Evolutionary conservation across 2,113 vertebrate genomes (phyloP).

Genomic region (Melozone crissalis): DNA sequence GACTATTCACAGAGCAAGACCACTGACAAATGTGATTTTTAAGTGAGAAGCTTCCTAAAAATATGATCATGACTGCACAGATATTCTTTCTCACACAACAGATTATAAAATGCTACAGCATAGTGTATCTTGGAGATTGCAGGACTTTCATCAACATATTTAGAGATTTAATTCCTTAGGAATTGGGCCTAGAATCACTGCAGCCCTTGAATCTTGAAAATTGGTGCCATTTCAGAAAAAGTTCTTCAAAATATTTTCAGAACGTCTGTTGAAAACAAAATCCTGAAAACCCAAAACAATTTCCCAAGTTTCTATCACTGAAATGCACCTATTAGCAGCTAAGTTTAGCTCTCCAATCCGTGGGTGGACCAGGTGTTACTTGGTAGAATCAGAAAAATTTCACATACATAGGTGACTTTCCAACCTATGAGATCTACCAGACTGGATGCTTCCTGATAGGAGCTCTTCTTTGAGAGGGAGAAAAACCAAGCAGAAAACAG

Average conservation of each 20-base stretch:
- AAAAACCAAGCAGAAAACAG: not conserved
- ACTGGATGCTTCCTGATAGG: fast-evolving
- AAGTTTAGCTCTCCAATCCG: fast-evolving
- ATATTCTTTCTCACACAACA: not conserved
- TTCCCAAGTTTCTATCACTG: not conserved
- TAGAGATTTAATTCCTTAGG: not conserved
- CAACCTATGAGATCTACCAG: fast-evolving
- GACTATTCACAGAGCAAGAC: not conserved
- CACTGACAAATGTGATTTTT: not conserved
- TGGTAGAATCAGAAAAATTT: not conserved
- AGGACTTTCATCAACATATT: not conserved
- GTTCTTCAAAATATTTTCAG: not conserved
- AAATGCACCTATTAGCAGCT: not conserved
- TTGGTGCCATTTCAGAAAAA: not conserved
- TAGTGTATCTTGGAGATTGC: not conserved
- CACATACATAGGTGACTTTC: fast-evolving
- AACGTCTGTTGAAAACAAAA: not conserved
- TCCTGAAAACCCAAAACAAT: fast-evolving
- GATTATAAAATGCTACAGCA: fast-evolving
- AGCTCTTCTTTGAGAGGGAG: not conserved
- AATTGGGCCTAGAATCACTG: not conserved
- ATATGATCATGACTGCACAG: not conserved
- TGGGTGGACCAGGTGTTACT: not conserved
- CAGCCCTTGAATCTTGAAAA: not conserved
- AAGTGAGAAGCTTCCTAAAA: not conserved